These are phyloP conservation scores for Tyto alba DNA, from an alignment of 2,113 vertebrate genomes.

Conservation along the genomic window DNA sequence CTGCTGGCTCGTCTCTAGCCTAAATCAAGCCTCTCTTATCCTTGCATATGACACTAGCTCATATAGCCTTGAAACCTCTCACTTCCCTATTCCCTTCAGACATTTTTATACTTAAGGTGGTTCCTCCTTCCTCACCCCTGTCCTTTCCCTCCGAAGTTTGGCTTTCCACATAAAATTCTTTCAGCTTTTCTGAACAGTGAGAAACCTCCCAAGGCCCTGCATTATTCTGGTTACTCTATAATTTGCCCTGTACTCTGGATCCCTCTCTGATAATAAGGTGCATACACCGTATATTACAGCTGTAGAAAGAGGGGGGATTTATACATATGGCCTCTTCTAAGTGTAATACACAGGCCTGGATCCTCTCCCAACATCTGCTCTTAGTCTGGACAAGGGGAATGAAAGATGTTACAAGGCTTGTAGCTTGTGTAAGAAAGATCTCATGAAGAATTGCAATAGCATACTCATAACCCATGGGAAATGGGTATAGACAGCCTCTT, in stretches of 20 bases:
- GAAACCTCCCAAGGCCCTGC: not conserved
- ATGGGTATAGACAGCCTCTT: slow-evolving; percentile 5
- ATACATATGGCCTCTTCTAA: not conserved
- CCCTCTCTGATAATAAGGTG: not conserved
- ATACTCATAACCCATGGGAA: not conserved
- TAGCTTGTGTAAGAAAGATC: slow-evolving; percentile 6
- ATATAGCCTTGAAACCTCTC: not conserved
- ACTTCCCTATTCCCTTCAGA: not conserved
- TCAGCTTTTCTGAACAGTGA: not conserved
- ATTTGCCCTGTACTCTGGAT: not conserved
- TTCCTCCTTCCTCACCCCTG: not conserved
- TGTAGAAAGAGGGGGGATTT: slow-evolving; percentile 36
- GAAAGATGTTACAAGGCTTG: not conserved
- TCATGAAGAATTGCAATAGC: not conserved
- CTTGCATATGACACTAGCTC: slow-evolving; percentile 6
- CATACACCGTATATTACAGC: not conserved
- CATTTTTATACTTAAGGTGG: not conserved
- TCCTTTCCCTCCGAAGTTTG: not conserved
- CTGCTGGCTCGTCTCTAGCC: not conserved
- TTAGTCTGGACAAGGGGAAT: not conserved
- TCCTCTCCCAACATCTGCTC: slow-evolving; percentile 58
- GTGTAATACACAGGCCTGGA: slow-evolving; percentile 28
- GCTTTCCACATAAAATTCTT: not conserved
- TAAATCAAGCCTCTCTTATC: slow-evolving; percentile 3
- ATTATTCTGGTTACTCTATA: not conserved